These are phyloP conservation scores for Toxotes chatareus DNA, from an alignment of 2,113 vertebrate genomes.

Conservation along the genomic window DNA sequence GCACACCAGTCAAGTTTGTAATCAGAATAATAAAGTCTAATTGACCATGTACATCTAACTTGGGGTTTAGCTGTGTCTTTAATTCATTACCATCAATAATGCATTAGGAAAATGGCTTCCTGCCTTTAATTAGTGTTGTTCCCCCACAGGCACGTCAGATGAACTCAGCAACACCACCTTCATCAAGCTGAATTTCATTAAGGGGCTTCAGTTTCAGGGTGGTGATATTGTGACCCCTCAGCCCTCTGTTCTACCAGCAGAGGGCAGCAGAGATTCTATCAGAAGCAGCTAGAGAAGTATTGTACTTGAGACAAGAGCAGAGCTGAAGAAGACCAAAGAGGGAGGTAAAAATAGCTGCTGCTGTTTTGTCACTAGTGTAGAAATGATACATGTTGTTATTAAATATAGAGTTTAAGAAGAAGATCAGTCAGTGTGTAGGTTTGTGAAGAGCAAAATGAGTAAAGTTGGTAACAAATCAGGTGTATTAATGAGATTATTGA, in stretches of 20 bases:
- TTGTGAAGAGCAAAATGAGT: not conserved
- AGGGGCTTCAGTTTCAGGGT: not conserved
- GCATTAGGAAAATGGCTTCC: not conserved
- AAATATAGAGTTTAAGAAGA: not conserved
- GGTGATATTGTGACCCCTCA: not conserved
- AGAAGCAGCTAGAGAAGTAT: not conserved
- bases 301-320: not conserved
- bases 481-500: not conserved
- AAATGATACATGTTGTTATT: not conserved
- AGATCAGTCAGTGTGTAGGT: not conserved
- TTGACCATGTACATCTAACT: not conserved
- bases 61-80: not conserved
- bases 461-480: not conserved
- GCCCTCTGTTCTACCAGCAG: slow-evolving; percentile 41
- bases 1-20: not conserved
- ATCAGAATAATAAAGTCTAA: slow-evolving; percentile 12
- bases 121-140: not conserved
- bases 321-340: not conserved
- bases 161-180: not conserved
- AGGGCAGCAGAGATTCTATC: slow-evolving; percentile 41
- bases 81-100: not conserved
- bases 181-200: not conserved
- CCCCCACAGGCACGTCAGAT: not conserved
- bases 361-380: not conserved
- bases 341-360: slow-evolving; percentile 12